Evolutionary conservation across 2,888 invertebrate genomes (phyloP).

Genomic region (Epinotia demarniana): DNA sequence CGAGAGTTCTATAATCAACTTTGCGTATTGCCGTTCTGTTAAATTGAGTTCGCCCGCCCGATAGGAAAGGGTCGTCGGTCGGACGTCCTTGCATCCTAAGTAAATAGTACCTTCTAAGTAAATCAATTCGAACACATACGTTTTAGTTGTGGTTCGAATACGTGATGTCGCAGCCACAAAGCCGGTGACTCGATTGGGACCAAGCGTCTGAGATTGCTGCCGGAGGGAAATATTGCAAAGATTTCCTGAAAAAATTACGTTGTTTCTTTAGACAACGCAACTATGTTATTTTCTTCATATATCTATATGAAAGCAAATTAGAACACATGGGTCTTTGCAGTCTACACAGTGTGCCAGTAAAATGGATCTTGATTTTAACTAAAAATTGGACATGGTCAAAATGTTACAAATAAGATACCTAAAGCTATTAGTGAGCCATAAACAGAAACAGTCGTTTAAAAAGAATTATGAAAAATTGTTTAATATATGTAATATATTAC

Average conservation of each 20-base stretch:
- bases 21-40: conserved; percentile 52
- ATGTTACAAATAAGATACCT: no score
- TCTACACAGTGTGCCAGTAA: no score
- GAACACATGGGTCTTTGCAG: no score
- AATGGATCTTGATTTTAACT: no score
- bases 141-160: conserved; percentile 44
- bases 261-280: conserved; percentile 1
- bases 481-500: no score
- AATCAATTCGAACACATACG: conserved; percentile 47
- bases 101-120: conserved; percentile 49
- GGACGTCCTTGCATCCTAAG: conserved; percentile 52
- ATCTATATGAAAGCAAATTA: not conserved
- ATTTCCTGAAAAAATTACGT: conserved; percentile 16
- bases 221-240: conserved; percentile 10
- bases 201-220: not conserved
- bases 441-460: no score
- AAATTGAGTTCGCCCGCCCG: conserved; percentile 45
- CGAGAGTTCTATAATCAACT: conserved; percentile 53
- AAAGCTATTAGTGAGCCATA: no score
- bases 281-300: not conserved
- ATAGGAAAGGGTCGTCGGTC: conserved; percentile 41
- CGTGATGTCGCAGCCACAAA: conserved; percentile 43
- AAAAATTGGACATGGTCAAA: no score
- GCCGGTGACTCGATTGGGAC: not conserved
- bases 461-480: no score